Evolutionary conservation across 2,113 vertebrate species (phyloP).

Genomic region (Lepisosteus oculatus): DNA sequence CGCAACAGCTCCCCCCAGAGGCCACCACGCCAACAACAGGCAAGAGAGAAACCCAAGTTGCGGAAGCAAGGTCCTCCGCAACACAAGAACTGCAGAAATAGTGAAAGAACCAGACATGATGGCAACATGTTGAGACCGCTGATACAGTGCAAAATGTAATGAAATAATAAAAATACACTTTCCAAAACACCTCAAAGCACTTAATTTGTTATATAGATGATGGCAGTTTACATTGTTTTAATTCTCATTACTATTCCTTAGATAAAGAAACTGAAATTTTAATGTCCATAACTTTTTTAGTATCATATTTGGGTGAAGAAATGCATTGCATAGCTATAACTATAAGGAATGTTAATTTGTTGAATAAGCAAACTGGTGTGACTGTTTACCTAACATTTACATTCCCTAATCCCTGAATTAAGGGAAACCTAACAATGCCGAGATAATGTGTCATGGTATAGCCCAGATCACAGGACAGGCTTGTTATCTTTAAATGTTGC

Average conservation of each 20-base stretch:
- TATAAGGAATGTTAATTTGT: neutral
- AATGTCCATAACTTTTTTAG: no score
- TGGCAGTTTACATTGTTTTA: no score
- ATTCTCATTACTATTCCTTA: no score
- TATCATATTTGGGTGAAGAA: no score
- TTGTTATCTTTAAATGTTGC: neutral
- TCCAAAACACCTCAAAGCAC: no score
- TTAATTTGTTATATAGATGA: no score
- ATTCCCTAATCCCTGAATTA: neutral
- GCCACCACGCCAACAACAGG: constrained; percentile 27
- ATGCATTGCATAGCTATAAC: neutral
- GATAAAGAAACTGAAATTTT: no score
- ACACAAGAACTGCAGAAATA: no score
- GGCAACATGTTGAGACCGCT: no score
- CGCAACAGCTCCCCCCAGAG: constrained; percentile 58
- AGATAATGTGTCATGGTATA: constrained; percentile 3
- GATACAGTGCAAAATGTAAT: no score
- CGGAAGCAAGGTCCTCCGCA: neutral
- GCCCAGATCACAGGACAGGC: neutral
- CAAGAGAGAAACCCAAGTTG: constrained; percentile 15
- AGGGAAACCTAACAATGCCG: neutral
- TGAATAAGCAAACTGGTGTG: neutral
- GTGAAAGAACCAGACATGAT: no score
- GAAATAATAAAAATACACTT: no score
- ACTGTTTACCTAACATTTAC: constrained; percentile 5